Percentiles rank a stretch among this genome's conserved stretches.
phyloP scores from a whole-genome alignment of 1,140 invertebrate genomes.

The Macrosteles quadrilineatus region DNA sequence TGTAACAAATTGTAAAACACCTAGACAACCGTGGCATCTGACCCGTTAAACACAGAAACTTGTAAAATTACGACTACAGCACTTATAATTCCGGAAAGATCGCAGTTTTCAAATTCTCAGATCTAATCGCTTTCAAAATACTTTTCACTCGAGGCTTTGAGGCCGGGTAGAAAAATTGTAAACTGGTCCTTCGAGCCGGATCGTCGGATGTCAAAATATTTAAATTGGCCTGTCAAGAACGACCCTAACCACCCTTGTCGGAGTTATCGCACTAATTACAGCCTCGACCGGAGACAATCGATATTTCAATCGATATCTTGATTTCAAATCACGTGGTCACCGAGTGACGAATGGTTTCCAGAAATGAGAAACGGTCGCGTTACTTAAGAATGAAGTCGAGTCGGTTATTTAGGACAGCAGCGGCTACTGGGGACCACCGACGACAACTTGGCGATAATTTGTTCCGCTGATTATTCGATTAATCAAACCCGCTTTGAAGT shows the following conservation, averaged over 20 bases:
- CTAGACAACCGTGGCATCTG: too few species aligned
- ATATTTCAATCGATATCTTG: background rate
- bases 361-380: conserved; percentile 7
- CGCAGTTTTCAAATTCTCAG: background rate
- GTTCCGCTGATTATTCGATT: background rate
- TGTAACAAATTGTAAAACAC: too few species aligned
- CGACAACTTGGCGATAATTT: background rate
- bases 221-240: too few species aligned
- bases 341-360: background rate
- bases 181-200: background rate
- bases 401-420: too few species aligned
- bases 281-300: background rate
- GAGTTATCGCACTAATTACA: too few species aligned
- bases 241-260: too few species aligned
- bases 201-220: background rate
- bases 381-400: background rate
- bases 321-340: background rate
- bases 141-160: background rate
- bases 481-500: too few species aligned
- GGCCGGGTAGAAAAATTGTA: background rate
- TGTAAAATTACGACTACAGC: background rate
- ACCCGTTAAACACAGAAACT: too few species aligned
- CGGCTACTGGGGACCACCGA: background rate
- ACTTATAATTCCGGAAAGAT: conserved; percentile 2
- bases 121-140: background rate